Evolutionary conservation across 2,797 vertebrate genomes (phyloP).

Genomic region (Neosalanx taihuensis): DNA sequence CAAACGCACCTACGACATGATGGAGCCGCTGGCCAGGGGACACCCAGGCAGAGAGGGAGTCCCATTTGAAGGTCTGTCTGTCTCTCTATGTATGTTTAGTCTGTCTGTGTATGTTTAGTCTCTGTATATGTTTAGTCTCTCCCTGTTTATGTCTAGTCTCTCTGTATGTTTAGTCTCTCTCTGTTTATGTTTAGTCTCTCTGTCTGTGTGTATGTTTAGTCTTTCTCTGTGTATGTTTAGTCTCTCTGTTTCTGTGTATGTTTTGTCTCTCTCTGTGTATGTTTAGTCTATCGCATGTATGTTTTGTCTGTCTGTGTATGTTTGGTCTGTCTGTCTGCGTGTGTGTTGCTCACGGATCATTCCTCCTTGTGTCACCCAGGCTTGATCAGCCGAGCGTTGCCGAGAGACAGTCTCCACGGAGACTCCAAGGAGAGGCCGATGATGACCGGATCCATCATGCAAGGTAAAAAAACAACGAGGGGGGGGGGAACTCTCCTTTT

Average conservation of each 20-base stretch:
- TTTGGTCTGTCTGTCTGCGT: conserved; percentile 1
- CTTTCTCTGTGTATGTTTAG: no score
- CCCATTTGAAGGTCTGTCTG: conserved; percentile 83
- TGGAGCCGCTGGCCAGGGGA: conserved; percentile 88
- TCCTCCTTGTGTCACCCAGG: conserved; percentile 70
- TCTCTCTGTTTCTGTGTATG: not conserved
- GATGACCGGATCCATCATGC: conserved; percentile 95
- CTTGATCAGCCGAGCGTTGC: conserved; percentile 91
- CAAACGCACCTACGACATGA: conserved; percentile 93
- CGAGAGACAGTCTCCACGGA: conserved; percentile 84
- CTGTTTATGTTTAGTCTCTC: no score
- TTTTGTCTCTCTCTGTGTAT: not conserved
- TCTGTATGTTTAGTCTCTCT: no score
- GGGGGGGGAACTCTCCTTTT: no score
- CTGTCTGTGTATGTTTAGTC: not conserved
- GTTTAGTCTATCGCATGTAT: not conserved
- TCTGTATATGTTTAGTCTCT: not conserved
- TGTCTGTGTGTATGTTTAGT: not conserved
- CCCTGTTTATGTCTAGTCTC: no score
- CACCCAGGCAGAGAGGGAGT: conserved; percentile 85
- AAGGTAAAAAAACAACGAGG: conserved; percentile 77
- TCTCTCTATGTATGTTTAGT: not conserved
- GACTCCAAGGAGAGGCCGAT: conserved; percentile 90
- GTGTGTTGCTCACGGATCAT: conserved; percentile 10
- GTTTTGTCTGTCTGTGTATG: no score